Evolutionary conservation across 1,140 invertebrate genomes (phyloP), one percentile per base, ranked within the genome.

Genomic region (Drosophila setifemur): DNA sequence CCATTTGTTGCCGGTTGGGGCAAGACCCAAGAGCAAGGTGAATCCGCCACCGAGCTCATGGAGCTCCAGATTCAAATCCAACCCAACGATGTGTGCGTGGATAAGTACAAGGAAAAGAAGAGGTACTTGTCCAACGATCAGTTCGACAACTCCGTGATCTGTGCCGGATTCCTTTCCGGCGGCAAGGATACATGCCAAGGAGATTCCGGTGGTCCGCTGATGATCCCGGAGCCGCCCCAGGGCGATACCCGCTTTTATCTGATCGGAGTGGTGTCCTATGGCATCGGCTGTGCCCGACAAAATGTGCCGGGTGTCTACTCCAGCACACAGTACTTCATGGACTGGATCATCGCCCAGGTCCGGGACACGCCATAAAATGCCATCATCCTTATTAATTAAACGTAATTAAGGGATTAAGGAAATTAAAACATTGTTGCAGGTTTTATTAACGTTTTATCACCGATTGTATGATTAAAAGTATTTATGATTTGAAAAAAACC

Each of bases 101-200:
- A 89, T 3, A 93, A 93, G 4, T 97, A 94, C 81, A 71, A 74
- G 2, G 81, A 77, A 2, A 92, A 94, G 68, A 91, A 91, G 53
- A 90, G 78, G 12, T 90, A 93, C 11, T 82, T 93, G 93, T 94
- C 96, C 5, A 93, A 95, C 43, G 82, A 92, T 25, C 85, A 92
- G n/a, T 89, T 89, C 28, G 86, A 86, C 45, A 70, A 92, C 0
- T 91, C 92, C 0, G 93, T 96, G 4, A 31, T 97, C 1, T 98
- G 96, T 81, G 96, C 96, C 3, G 96, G 96, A 12, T 93, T 91
- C 52, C 82, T 92, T 19, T 60, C 83, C 3, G 96, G 96, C 1
- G 94, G 94, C 18, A 95, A 95, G 85, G 96, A 97, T 89, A 93
- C 96, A 7, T 97, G 96, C 81, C 94, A 96, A 90, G 94, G 96